phyloP scores from a whole-genome alignment of 2,888 invertebrate species.

The Lacanobia wlatinum region DNA sequence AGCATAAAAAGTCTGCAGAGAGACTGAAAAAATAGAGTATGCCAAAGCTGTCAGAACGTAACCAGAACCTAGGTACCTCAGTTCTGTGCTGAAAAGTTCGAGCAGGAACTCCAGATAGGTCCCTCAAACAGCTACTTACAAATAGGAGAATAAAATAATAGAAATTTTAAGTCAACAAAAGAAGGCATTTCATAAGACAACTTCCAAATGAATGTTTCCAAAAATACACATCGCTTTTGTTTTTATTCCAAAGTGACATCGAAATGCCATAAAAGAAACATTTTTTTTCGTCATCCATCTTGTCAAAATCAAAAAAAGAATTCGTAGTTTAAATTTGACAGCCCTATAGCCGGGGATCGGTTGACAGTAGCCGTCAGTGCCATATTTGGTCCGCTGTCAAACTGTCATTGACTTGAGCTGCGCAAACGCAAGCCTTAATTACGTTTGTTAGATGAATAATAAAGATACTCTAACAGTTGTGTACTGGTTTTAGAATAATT shows the following conservation, averaged over 20 bases:
- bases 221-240: slow-evolving; percentile 26
- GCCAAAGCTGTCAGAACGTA: too few relatives aligned
- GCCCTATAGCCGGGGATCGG: slow-evolving; percentile 59
- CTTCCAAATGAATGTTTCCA: not conserved
- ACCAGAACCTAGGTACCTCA: too few relatives aligned
- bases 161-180: not conserved
- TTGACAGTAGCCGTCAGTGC: slow-evolving; percentile 77
- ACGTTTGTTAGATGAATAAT: slow-evolving; percentile 65
- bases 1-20: not conserved
- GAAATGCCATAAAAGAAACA: slow-evolving; percentile 40
- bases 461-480: slow-evolving; percentile 57
- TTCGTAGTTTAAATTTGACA: slow-evolving; percentile 55
- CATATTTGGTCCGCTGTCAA: slow-evolving; percentile 82
- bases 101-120: too few relatives aligned
- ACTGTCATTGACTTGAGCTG: slow-evolving; percentile 78
- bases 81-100: not conserved
- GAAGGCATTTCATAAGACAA: not conserved
- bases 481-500: slow-evolving; percentile 37
- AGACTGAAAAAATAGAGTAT: not conserved
- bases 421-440: slow-evolving; percentile 63
- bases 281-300: slow-evolving; percentile 55
- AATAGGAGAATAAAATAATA: not conserved
- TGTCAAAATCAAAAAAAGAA: slow-evolving; percentile 43
- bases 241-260: slow-evolving; percentile 34
- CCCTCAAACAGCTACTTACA: too few relatives aligned